Base-by-base conservation (phyloP, 2,888 invertebrate species). In the Hydroisotoma schaefferi region DNA sequence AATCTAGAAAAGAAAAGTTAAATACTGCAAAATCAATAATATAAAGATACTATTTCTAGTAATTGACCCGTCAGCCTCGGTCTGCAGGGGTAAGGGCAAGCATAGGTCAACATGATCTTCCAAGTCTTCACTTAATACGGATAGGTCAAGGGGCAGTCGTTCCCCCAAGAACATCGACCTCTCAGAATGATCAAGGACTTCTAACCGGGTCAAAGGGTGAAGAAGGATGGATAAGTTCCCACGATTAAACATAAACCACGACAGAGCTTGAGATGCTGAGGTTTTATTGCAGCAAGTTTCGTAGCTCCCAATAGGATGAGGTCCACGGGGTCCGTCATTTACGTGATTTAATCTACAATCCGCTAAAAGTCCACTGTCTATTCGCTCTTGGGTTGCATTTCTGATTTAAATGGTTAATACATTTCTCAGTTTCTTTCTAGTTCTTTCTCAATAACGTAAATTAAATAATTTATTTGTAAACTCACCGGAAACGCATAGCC, bases 231-330 rank as follows among this genome's bases (percentile, higher is more conserved):
- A 61, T 0, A 71, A 49, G 46, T 71, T 69, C 25, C 69, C 69
- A 55, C 62, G 71, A 60, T 69, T 71, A 58, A 63, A 52, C 62
- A 60, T 65, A 44, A 69, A 71, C 54, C 53, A 71, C 1, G 68
- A 58, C 1, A 69, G 43, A 2, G 69, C 65, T 25, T 40, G 48
- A 0, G 69, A 64, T 18, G 68, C 63, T 2, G 64, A 58, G 0
- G 71, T 67, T 52, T 65, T 68, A 40, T 71, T 71, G 40, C 71
- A 71, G 28, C 71, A 71, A 1, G 68, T 69, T 44, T 71, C 69
- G 33, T 62, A 71, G 26, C 61, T 64, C 15, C 69, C 69, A 22
- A 70, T 46, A 0, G 65, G 63, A 44, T 68, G 70, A 10, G 70
- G 69, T 18, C 71, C 71, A 18, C 62, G 49, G 0, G 71, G 71